Conservation (phyloP, 2,797 vertebrate species). For the Epinephelus awoara region DNA sequence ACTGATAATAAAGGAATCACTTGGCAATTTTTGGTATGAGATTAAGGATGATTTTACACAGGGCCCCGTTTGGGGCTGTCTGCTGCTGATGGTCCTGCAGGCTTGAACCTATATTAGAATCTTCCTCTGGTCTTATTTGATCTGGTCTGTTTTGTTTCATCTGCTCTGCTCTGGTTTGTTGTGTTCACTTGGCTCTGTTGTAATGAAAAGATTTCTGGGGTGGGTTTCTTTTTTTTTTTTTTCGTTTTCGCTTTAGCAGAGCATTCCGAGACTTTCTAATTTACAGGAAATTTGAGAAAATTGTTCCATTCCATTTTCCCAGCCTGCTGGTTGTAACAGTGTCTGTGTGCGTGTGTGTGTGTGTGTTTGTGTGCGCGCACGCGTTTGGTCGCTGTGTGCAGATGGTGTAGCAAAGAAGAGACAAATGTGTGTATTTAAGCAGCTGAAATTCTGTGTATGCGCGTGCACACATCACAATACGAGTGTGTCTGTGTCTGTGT, state of each 20-base stretch:
- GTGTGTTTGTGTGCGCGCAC: slow-evolving; percentile 42
- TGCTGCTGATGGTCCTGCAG: neutral
- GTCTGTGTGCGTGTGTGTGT: slow-evolving; percentile 58
- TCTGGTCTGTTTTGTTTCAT: slow-evolving; percentile 37
- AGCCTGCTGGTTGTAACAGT: slow-evolving; percentile 59
- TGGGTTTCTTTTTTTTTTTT: slow-evolving; percentile 10
- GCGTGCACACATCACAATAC: slow-evolving; percentile 22
- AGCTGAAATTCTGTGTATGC: slow-evolving; percentile 69
- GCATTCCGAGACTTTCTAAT: slow-evolving; percentile 87
- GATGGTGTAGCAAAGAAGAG: slow-evolving; percentile 73
- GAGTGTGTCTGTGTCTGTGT: slow-evolving; percentile 18
- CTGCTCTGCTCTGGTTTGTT: slow-evolving; percentile 25
- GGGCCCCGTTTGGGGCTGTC: neutral
- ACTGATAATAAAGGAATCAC: no score
- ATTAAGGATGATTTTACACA: no score
- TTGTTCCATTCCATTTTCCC: slow-evolving; percentile 86
- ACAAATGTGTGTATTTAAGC: slow-evolving; percentile 87
- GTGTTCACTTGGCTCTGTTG: slow-evolving; percentile 12
- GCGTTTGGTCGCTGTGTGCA: slow-evolving; percentile 65
- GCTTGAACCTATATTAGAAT: neutral
- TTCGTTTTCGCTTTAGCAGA: slow-evolving; percentile 72
- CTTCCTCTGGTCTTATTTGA: slow-evolving; percentile 30
- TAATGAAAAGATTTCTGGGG: slow-evolving; percentile 82
- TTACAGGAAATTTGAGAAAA: slow-evolving; percentile 91
- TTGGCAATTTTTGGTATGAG: no score